Base-by-base conservation (phyloP, 2,888 invertebrate species). In the Marronus borbonicus region DNA sequence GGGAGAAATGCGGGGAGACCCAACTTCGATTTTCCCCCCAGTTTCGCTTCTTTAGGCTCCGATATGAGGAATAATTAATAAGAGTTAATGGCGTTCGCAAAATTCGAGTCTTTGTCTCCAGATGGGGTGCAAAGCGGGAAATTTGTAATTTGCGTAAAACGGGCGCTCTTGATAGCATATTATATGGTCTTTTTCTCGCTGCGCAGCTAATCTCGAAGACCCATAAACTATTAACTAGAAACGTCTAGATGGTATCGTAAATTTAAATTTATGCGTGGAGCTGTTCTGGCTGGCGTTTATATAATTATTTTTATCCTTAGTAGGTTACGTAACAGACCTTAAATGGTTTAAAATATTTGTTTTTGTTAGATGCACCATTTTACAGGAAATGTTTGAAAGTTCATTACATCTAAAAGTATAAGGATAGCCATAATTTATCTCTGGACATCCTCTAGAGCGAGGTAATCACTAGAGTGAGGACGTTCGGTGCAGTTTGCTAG, bases 41-140 rank as follows among this genome's bases (percentile, higher is more conserved):
- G 60, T 60, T 60, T 20, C 58, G 72, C 72, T 74, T 74, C 72
- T 74, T 74, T 74, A 62, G 60, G 60, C 60, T n/a, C 55, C 60
- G 72, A 74, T 74, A 44, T 55, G 72, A 74, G 72, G 72, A 74
- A 74, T 74, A 74, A 74, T 74, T 74, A 74, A 74, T 74, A 74
- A 74, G 72, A 74, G 72, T 74, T 74, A 74, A 74, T 74, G 72
- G 72, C 20, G 50, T 74, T 74, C 44, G 60, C 60, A 44, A 58
- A 74, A 74, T 74, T 74, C 60, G 60, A 55, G 72, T 60, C 72
- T 74, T 44, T 74, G 72, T 60, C 72, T 74, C 55, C 72, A 74
- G 72, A 74, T 74, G 72, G 72, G 60, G 60, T 60, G 60, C 20
- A 74, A 74, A 74, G 55, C 72, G 72, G 60, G 60, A 74, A 74